Evolutionary conservation across 2,888 invertebrate genomes (phyloP).

Genomic region (Cordilura impudica): DNA sequence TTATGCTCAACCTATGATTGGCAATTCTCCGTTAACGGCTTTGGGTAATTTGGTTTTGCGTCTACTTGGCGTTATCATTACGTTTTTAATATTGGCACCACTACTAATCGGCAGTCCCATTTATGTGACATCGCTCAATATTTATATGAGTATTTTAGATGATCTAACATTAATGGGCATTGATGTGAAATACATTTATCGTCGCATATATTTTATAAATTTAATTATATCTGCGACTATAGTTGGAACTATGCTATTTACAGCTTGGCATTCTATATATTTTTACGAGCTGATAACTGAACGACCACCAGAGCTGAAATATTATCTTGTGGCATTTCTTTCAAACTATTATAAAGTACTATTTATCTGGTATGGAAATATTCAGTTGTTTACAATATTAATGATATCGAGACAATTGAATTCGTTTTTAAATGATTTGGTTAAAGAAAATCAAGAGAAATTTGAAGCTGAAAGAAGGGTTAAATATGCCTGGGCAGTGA

Average conservation of each 20-base stretch:
- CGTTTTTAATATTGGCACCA: conserved; percentile 57
- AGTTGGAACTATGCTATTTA: conserved; percentile 36
- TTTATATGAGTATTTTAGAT: conserved; percentile 55
- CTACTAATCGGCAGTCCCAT: conserved; percentile 35
- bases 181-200: conserved; percentile 46
- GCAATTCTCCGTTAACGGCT: conserved; percentile 54
- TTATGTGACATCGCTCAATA: conserved; percentile 55
- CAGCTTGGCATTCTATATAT: conserved; percentile 65
- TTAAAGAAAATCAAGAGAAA: background rate
- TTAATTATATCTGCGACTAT: background rate
- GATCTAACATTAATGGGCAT: conserved; percentile 57
- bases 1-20: conserved; percentile 65
- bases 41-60: conserved; percentile 63
- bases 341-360: conserved; percentile 65
- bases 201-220: conserved; percentile 49
- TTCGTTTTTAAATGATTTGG: conserved; percentile 51
- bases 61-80: conserved; percentile 62
- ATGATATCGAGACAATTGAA: conserved; percentile 62
- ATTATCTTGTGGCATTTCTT: conserved; percentile 63
- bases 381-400: conserved; percentile 61
- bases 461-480: background rate
- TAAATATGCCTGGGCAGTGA: background rate
- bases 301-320: conserved; percentile 54
- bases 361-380: conserved; percentile 59
- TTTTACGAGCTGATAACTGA: conserved; percentile 65